Percentiles rank a stretch among this genome's conserved stretches.
Evolutionary conservation across 2,113 vertebrate species (phyloP).

Genomic region (Cettia cetti): DNA sequence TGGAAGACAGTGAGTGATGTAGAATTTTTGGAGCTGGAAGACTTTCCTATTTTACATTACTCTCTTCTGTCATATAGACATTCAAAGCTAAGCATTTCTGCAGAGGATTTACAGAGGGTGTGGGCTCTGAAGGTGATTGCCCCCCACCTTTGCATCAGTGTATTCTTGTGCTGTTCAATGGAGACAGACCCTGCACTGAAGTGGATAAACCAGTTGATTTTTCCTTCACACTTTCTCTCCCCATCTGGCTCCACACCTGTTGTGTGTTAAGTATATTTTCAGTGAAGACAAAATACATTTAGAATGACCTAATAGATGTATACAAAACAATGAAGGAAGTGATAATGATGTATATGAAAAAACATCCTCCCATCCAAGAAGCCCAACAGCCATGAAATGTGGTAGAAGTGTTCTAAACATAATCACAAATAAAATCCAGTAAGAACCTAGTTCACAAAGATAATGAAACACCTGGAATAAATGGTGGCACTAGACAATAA

Average conservation of each 20-base stretch:
- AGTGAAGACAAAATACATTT: conserved; percentile 19
- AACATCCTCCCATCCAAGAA: conserved; percentile 5
- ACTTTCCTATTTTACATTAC: background rate
- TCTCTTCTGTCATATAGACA: background rate
- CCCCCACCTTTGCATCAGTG: background rate
- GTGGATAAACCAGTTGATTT: background rate
- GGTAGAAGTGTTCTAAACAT: background rate
- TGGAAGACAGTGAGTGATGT: background rate
- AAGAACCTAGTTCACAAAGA: background rate
- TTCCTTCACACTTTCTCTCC: background rate
- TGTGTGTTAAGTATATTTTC: conserved; percentile 34
- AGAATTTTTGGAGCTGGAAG: background rate
- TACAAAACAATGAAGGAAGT: conserved; percentile 48
- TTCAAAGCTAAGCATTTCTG: background rate
- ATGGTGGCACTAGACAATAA: background rate
- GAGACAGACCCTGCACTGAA: background rate
- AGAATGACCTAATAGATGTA: conserved; percentile 33
- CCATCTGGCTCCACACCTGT: conserved; percentile 30
- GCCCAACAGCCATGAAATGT: background rate
- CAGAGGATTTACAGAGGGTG: background rate
- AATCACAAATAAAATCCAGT: background rate
- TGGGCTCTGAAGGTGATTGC: background rate
- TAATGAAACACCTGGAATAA: background rate
- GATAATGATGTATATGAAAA: conserved; percentile 37
- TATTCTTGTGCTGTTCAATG: background rate